Evolutionary conservation across 2,888 invertebrate genomes (phyloP), one percentile per base, ranked within the genome.

Genomic region (Cataglyphis altisquamis): DNA sequence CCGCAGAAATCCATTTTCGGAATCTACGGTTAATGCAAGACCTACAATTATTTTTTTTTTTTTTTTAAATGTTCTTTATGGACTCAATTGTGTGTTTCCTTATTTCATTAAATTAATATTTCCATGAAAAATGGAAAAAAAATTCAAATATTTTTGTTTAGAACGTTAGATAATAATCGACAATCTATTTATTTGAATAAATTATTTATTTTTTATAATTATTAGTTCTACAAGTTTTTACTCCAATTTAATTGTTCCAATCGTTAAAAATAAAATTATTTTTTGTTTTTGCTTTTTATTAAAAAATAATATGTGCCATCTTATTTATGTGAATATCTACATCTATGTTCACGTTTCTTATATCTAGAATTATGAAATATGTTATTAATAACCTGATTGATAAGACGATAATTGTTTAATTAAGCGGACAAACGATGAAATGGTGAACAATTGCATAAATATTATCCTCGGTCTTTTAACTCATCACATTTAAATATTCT

Each of bases 1-100:
- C 81, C 81, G 81, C 81, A 74, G 63, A 36, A 81, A 81, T 52
- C 52, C 81, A 77, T 81, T 81, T 74, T 81, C 77, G 52, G 39
- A 15, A 57, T 64, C 29, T n/a, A 25, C 18, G 77, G 52, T 77
- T 81, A 64, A 52, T 39, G 25, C 52, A 21, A 64, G 45, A 62
- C 15, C 41, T 12, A 2, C 29, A 36, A 72, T 80, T 60, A 32
- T 60, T 21, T 36, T 15, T 48, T 3, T 15, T 39, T 29, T 36
- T 15, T 48, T 3, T 15, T 39, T 29, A 45, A 60, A 60, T 60
- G 1, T 68, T 45, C 10, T 9, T 41, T 25, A 18, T 3, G 15
- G 15, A 10, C 8, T 52, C 45, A 41, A n/a, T 0, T 9, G 6
- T 68, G 5, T 5, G 10, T 39, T 77, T 32, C 67, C 12, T 15